Percentiles rank a stretch among this genome's conserved stretches.
These are phyloP conservation scores for Meiosimyza platycephala DNA, from an alignment of 2,888 invertebrate species.

Conservation along the genomic window DNA sequence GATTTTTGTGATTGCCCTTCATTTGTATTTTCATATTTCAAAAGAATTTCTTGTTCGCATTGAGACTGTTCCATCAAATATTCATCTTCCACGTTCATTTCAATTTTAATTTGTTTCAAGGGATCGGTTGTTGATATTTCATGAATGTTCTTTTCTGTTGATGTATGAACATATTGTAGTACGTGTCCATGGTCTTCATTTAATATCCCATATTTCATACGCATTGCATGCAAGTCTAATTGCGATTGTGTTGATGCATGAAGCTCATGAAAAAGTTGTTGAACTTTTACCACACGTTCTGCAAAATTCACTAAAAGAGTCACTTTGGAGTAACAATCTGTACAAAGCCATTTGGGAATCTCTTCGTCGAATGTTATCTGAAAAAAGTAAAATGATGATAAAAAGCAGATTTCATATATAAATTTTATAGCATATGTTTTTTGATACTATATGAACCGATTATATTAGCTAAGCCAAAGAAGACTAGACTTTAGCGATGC, in stretches of 20 bases:
- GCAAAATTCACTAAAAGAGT: slow-evolving; percentile 56
- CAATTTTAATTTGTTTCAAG: slow-evolving; percentile 29
- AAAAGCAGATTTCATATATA: neutral
- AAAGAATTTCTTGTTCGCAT: neutral
- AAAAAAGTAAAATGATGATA: slow-evolving; percentile 11
- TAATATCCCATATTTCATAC: slow-evolving; percentile 50
- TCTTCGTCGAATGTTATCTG: slow-evolving; percentile 56
- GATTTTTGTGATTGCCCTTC: neutral
- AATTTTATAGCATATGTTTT: too few relatives aligned
- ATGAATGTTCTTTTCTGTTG: neutral
- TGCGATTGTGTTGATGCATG: slow-evolving; percentile 21
- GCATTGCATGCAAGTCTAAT: slow-evolving; percentile 38
- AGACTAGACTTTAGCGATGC: too few relatives aligned
- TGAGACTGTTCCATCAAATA: neutral
- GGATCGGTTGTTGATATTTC: slow-evolving; percentile 4
- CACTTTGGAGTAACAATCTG: slow-evolving; percentile 56
- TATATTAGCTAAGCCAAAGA: too few relatives aligned
- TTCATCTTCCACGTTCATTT: slow-evolving; percentile 44
- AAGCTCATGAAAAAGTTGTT: slow-evolving; percentile 57
- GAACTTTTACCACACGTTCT: slow-evolving; percentile 59
- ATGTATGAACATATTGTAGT: too few relatives aligned
- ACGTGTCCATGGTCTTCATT: slow-evolving; percentile 45
- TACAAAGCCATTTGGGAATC: slow-evolving; percentile 58
- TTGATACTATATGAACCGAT: too few relatives aligned
- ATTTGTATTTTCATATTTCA: neutral